Evolutionary conservation across 2,888 invertebrate genomes (phyloP), one percentile per base, ranked within the genome.

Genomic region (Diplolepis rosae): DNA sequence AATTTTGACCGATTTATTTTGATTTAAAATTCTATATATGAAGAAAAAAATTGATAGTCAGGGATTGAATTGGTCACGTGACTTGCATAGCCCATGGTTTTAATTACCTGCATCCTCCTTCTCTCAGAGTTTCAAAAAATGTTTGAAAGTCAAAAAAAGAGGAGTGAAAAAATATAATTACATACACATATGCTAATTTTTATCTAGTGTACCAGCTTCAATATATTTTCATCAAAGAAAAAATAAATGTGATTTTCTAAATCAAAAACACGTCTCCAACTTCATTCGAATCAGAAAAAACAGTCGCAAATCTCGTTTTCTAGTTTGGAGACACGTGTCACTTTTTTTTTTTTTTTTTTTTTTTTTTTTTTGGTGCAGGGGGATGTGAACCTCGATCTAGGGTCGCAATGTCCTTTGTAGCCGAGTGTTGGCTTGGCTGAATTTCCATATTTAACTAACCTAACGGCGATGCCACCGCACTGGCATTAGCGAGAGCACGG

Each of bases 381-480:
- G 28, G 1, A 28, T 18, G 24, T 22, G 39, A 27, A 61, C 39
- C 27, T 39, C 39, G 39, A 61, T 13, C 39, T n/a, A 27, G 9
- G 24, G 39, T 61, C 24, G 39, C n/a, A 39, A 24, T 61, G 13
- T 35, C 61, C 61, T 61, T 61, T 61, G 61, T 61, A 61, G 32
- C 30, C 32, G 52, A 11, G 15, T 28, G 28, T 27, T 32, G 61
- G 39, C 39, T 39, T 61, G 61, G 39, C 7, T 7, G 61, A 83
- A 86, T 86, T 86, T 85, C 82, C 84, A 85, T 85, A 84, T 84
- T 86, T 85, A 84, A 84, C 84, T 82, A 85, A 83, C 80, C 79
- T 79, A 77, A 80, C 79, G 74, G 75, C 72, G 69, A 67, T 61
- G 74, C 70, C 76, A 74, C 65, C 76, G 77, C 74, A 76, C 71